A percentile compares a stretch with the other conserved stretches of the same genome.
phyloP scores from a whole-genome alignment of 2,888 invertebrate genomes.

The Diadegma fenestrale region DNA sequence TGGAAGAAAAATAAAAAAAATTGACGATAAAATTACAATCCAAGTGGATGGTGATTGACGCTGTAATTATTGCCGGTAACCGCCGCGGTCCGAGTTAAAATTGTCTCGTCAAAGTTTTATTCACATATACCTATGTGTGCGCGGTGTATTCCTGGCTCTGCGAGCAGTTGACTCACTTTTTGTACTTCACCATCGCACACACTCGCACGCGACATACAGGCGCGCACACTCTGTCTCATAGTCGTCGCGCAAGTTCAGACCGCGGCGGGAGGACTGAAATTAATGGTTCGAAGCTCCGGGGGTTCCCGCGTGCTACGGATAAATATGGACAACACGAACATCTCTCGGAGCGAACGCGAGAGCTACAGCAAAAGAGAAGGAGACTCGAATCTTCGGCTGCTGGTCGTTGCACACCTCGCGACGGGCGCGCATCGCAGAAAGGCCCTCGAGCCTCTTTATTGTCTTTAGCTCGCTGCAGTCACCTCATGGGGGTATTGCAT shows the following conservation, averaged over 20 bases:
- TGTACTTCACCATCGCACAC: slow-evolving; percentile 3
- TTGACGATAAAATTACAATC: slow-evolving; percentile 49
- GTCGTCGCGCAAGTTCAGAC: slow-evolving; percentile 61
- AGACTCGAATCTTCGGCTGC: slow-evolving; percentile 8
- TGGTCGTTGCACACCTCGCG: slow-evolving; percentile 34
- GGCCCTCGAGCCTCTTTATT: too few relatives aligned
- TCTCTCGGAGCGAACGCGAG: slow-evolving; percentile 4
- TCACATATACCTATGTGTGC: not conserved
- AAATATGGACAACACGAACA: slow-evolving; percentile 65
- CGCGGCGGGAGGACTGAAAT: slow-evolving; percentile 67
- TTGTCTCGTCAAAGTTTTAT: slow-evolving; percentile 52
- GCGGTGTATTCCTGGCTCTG: not conserved
- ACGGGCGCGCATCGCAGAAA: too few relatives aligned
- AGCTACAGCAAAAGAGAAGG: not conserved
- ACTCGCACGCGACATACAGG: too few relatives aligned
- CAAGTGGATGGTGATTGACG: slow-evolving; percentile 61
- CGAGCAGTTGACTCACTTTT: slow-evolving; percentile 17
- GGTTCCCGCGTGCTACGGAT: slow-evolving; percentile 65
- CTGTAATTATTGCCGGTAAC: slow-evolving; percentile 62
- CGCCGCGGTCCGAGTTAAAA: slow-evolving; percentile 46
- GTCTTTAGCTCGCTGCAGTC: too few relatives aligned
- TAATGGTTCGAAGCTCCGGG: slow-evolving; percentile 69
- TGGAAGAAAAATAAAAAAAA: slow-evolving; percentile 11
- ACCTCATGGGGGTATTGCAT: too few relatives aligned
- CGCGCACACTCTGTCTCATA: slow-evolving; percentile 46